Conservation (phyloP, 35 echinoderm and acorn worm species). For the Nesometra sesokonis region DNA sequence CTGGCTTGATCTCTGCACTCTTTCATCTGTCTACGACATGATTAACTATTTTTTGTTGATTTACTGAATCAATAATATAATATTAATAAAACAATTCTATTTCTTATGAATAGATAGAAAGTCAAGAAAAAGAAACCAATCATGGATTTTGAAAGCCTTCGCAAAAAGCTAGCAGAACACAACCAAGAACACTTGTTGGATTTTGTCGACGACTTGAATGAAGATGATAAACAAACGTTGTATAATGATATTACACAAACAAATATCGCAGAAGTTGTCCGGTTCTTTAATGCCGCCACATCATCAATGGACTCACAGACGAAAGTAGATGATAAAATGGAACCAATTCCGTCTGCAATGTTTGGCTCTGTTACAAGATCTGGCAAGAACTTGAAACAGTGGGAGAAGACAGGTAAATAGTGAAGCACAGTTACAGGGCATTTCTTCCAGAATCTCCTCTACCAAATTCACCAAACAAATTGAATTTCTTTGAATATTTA, state of each 20-base stretch:
- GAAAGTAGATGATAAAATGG: constrained; percentile 83
- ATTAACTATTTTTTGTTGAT: too few species aligned
- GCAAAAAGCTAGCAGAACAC: constrained; percentile 43
- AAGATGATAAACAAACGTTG: constrained; percentile 25
- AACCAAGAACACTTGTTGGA: constrained; percentile 82
- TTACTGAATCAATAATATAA: too few species aligned
- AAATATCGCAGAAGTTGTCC: constrained; percentile 51
- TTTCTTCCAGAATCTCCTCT: too few species aligned
- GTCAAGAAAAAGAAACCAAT: too few species aligned
- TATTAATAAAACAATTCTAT: too few species aligned
- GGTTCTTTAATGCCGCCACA: constrained; percentile 53
- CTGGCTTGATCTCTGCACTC: too few species aligned
- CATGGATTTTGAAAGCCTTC: constrained; percentile 64
- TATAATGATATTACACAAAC: constrained; percentile 77
- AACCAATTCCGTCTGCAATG: constrained; percentile 75
- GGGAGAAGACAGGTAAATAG: constrained; percentile 75
- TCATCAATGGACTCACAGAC: constrained; percentile 17
- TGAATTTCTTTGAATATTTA: too few species aligned
- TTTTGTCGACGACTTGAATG: constrained; percentile 67
- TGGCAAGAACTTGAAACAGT: constrained; percentile 58
- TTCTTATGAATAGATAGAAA: too few species aligned
- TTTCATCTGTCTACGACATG: too few species aligned
- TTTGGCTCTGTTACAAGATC: constrained; percentile 81
- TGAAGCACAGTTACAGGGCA: too few species aligned
- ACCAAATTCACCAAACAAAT: too few species aligned